These are phyloP conservation scores for Eristalis intricaria DNA, from an alignment of 2,888 invertebrate genomes.

Conservation along the genomic window DNA sequence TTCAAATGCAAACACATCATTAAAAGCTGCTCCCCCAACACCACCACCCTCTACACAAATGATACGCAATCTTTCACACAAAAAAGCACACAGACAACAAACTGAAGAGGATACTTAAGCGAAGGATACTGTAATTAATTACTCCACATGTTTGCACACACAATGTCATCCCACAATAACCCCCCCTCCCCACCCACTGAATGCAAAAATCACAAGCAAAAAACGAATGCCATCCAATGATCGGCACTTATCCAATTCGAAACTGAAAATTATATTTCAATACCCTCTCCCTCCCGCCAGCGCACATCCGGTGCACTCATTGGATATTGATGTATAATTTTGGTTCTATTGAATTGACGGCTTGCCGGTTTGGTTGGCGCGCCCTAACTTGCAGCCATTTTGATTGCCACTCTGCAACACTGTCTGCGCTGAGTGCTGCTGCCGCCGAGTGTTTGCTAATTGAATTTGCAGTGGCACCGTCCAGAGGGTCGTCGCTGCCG, in stretches of 20 bases:
- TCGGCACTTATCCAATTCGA: constrained; percentile 43
- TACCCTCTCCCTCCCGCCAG: constrained; percentile 6
- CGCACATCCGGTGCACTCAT: background rate
- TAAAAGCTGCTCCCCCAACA: constrained; percentile 2
- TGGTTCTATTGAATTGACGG: constrained; percentile 42
- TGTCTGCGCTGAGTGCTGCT: background rate
- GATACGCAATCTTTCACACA: background rate
- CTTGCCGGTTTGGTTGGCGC: background rate
- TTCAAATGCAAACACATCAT: constrained; percentile 43
- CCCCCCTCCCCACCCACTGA: background rate
- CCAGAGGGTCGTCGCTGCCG: background rate
- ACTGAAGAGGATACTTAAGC: background rate
- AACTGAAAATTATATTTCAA: constrained; percentile 50
- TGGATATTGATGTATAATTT: constrained; percentile 38
- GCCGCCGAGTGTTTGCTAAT: constrained; percentile 26
- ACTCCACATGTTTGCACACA: constrained; percentile 9
- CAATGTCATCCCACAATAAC: background rate
- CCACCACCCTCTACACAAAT: background rate
- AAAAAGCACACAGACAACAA: background rate
- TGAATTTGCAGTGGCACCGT: constrained; percentile 27
- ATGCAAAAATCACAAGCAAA: background rate
- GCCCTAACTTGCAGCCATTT: constrained; percentile 7
- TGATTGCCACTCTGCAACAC: constrained; percentile 26
- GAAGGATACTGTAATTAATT: constrained; percentile 15
- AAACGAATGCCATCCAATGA: constrained; percentile 22